Base-by-base conservation (phyloP, 2,888 invertebrate genomes). In the Harpalus rufipes region DNA sequence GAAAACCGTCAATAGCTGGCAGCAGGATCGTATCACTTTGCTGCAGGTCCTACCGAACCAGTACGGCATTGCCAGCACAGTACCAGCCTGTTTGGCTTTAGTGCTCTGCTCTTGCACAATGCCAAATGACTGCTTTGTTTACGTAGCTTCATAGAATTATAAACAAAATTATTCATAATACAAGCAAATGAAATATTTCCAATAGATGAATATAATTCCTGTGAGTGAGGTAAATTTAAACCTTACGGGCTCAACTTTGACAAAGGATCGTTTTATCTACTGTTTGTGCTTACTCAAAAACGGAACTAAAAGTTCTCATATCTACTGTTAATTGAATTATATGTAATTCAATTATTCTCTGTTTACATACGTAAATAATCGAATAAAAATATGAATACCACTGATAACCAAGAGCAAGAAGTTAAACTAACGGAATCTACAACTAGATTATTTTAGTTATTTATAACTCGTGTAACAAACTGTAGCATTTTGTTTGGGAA, bases 81-180 rank as follows among this genome's bases (percentile, higher is more conserved):
- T 10, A 41, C 8, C 18, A 25, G 65, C 14, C 68, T 68, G 68
- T 68, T 68, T 68, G 68, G 68, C 39, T 68, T 68, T 39, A 10
- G 21, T 21, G 63, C 7, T 25, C 39, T 39, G 14, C 32, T 32
- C 39, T 68, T 68, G 72, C 58, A 78, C 78, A 78, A 78, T 78
- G 78, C 78, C 78, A 78, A 78, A 78, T 78, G 78, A 56, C 56
- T 58, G 78, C 78, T 78, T 78, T 78, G 78, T 78, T 78, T 78
- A 25, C 78, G 58, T 78, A 78, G 58, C 58, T 78, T 78, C 78
- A 78, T 58, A 56, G 78, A 78, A 78, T 78, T 78, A 78, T 78
- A 78, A 78, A 78, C 78, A 78, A 78, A 78, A 78, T 78, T 58
- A 78, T 78, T 78, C 78, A 78, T 78, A 58, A 78, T 78, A 32